Evolutionary conservation across 2,797 vertebrate species (phyloP).

Genomic region (Loris lydekkerianus): DNA sequence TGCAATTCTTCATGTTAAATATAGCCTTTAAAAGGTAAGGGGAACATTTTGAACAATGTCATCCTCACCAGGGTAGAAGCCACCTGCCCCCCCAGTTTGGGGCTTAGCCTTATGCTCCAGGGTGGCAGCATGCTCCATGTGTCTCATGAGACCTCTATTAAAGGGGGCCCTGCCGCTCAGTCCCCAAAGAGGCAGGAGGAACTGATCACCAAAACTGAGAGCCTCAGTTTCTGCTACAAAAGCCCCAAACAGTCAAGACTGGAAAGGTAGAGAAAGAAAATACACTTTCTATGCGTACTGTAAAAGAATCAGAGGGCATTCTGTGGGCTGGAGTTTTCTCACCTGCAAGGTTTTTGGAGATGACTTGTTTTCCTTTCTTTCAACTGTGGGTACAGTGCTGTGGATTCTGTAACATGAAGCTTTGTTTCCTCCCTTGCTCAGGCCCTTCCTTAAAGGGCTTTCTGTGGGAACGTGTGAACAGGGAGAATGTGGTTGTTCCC

Average conservation of each 20-base stretch:
- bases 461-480: not conserved
- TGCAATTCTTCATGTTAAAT: not conserved
- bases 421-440: not conserved
- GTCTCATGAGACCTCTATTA: not conserved
- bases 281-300: not conserved
- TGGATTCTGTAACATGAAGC: conserved; percentile 13
- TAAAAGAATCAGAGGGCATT: not conserved
- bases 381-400: not conserved
- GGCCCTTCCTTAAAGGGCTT: conserved; percentile 9
- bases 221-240: not conserved
- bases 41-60: not conserved
- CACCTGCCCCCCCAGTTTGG: not conserved
- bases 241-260: accelerated
- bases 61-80: too few relatives aligned
- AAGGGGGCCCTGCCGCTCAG: not conserved
- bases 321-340: not conserved
- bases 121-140: accelerated
- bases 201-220: not conserved
- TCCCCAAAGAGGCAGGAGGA: not conserved
- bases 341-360: not conserved
- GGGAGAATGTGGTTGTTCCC: not conserved
- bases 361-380: not conserved
- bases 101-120: not conserved
- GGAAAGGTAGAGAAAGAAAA: not conserved
- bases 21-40: not conserved